Percentiles rank a stretch among this genome's conserved stretches.
phyloP scores from a whole-genome alignment of 2,888 invertebrate genomes.

The Acleris sparsana region DNA sequence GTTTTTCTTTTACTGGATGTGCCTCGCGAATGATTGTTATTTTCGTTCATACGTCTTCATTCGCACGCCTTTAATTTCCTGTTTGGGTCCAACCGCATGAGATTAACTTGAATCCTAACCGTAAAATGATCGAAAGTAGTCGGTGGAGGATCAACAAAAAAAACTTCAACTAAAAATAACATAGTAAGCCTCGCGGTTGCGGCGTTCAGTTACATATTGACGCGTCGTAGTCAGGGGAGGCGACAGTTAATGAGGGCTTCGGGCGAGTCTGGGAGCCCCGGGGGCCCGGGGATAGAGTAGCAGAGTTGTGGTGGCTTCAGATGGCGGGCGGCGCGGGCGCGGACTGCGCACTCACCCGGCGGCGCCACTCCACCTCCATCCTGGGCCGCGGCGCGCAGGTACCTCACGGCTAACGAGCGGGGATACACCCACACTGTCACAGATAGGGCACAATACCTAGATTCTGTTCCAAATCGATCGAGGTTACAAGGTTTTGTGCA shows the following conservation, averaged over 20 bases:
- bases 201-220: constrained; percentile 61
- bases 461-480: too few relatives aligned
- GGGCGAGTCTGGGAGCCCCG: background rate
- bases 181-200: constrained; percentile 57
- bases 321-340: constrained; percentile 64
- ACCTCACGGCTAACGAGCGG: constrained; percentile 46
- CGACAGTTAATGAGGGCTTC: constrained; percentile 46
- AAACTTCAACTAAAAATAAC: constrained; percentile 2
- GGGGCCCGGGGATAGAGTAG: constrained; percentile 33
- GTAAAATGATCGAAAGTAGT: constrained; percentile 38
- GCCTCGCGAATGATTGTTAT: constrained; percentile 45
- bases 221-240: constrained; percentile 54
- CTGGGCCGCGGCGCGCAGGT: constrained; percentile 86
- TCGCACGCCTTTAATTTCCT: constrained; percentile 68
- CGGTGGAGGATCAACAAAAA: constrained; percentile 20
- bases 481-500: too few relatives aligned
- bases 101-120: constrained; percentile 47
- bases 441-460: background rate
- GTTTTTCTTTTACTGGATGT: constrained; percentile 18
- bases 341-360: constrained; percentile 87
- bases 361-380: constrained; percentile 90
- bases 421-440: constrained; percentile 2
- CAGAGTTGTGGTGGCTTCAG: constrained; percentile 65
- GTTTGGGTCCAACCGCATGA: constrained; percentile 72
- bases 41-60: constrained; percentile 41